Conservation (phyloP, 2,797 vertebrate genomes). For the Oreortyx pictus region DNA sequence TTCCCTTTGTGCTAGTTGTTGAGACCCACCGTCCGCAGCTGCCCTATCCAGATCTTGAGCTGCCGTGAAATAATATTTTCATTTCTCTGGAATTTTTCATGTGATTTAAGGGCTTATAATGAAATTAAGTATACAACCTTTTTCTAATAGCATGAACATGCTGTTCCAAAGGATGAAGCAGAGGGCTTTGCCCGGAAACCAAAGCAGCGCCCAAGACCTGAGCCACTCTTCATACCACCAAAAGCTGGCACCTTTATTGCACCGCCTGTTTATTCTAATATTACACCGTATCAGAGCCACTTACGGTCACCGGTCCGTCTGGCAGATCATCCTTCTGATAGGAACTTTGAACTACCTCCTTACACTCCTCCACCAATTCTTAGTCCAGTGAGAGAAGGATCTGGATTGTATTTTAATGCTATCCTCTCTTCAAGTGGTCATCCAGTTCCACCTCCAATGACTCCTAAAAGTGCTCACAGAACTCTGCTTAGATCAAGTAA, state of each 20-base stretch:
- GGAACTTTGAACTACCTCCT: slow-evolving; percentile 90
- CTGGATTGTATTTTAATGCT: slow-evolving; percentile 96
- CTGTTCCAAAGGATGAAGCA: slow-evolving; percentile 74
- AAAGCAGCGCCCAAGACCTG: slow-evolving; percentile 92
- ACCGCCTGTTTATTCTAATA: slow-evolving; percentile 91
- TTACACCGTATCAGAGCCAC: slow-evolving; percentile 97
- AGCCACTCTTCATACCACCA: slow-evolving; percentile 97
- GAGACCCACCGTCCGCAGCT: background rate
- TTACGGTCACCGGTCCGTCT: slow-evolving; percentile 94
- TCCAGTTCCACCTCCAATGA: slow-evolving; percentile 88
- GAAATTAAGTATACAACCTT: background rate
- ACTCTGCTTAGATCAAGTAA: slow-evolving; percentile 95
- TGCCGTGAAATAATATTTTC: background rate
- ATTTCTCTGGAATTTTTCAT: background rate
- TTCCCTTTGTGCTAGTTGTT: background rate
- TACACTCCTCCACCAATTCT: slow-evolving; percentile 98
- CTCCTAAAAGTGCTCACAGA: slow-evolving; percentile 93
- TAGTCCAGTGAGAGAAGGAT: slow-evolving; percentile 96
- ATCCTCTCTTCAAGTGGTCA: slow-evolving; percentile 88
- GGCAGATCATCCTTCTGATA: slow-evolving; percentile 85
- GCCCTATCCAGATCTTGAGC: background rate
- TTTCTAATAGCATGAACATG: slow-evolving; percentile 73
- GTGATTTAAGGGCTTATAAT: background rate
- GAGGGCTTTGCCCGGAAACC: slow-evolving; percentile 84
- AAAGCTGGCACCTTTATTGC: slow-evolving; percentile 92